Conservation (phyloP, 1,140 invertebrate species). For the Tetraneura akinire region DNA sequence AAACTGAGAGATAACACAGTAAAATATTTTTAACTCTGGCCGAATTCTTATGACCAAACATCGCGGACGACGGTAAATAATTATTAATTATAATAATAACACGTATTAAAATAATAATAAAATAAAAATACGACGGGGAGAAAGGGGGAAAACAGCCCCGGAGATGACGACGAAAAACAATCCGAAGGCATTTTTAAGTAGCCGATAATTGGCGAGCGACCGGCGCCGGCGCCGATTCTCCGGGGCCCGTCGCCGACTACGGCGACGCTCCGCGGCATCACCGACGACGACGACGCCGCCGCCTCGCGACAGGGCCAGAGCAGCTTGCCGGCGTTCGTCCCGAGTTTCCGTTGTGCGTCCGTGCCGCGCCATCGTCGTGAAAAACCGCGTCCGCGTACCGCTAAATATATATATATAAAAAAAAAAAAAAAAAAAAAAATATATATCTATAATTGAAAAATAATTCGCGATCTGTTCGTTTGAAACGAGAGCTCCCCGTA, state of each 20-base stretch:
- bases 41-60: too few relatives aligned
- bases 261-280: conserved; percentile 31
- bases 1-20: too few relatives aligned
- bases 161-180: background rate
- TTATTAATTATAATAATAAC: too few relatives aligned
- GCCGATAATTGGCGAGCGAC: conserved; percentile 41
- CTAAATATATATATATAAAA: background rate
- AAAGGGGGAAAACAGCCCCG: background rate
- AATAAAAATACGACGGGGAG: too few relatives aligned
- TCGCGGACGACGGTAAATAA: too few relatives aligned
- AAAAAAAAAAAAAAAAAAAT: too few relatives aligned
- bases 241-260: conserved; percentile 1
- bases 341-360: conserved; percentile 47
- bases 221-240: conserved; percentile 35
- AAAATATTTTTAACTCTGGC: too few relatives aligned
- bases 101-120: too few relatives aligned
- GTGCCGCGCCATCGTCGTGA: conserved; percentile 12
- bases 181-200: conserved; percentile 39
- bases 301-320: conserved; percentile 11
- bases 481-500: too few relatives aligned
- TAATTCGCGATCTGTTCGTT: too few relatives aligned
- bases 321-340: conserved; percentile 49
- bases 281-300: background rate
- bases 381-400: conserved; percentile 6
- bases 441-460: too few relatives aligned